Evolutionary conservation across 1,140 invertebrate genomes (phyloP), one percentile per base, ranked within the genome.

Genomic region (Nasonia longicornis): DNA sequence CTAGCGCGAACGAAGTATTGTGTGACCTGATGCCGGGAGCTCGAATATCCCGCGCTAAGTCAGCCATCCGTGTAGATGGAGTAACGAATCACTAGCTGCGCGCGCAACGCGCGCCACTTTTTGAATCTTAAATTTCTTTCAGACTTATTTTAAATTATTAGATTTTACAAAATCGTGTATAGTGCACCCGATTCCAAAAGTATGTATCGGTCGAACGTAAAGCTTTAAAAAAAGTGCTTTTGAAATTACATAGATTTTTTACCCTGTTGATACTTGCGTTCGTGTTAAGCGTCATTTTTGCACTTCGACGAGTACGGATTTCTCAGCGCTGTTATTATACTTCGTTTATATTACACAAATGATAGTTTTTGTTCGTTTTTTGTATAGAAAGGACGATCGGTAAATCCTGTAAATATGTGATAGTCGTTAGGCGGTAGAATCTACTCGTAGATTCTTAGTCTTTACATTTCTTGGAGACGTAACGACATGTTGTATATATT

Each of bases 381-480:
- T 42, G 4, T 67, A 77, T 45, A 52, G 16, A 63, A 76, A 77
- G 77, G 80, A 79, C 31, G 76, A 81, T 67, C 52, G 58, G 77
- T 76, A 29, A 64, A 85, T 74, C 52, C 63, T 84, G 80, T 83
- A 82, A 84, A 85, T 77, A 84, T 84, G 80, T 82, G 63, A 81
- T 77, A 85, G 76, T 77, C 69, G 31, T 81, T 77, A 81, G 22
- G 48, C 12, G 63, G 66, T 83, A 83, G 80, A 85, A 84, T 85
- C 84, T 85, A 84, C 64, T 42, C 31, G 80, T 85, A 84, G 83
- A 83, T 84, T 84, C 81, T 82, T 75, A 70, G 69, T 73, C 48
- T 48, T 77, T 58, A 70, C n/a, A 26, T 81, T 80, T 67, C 3
- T 66, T 35, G 7, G 16, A 75, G 73, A 67, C 26, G 16, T 79